Evolutionary conservation across 2,888 invertebrate genomes (phyloP).

Genomic region (Melitaea athalia): DNA sequence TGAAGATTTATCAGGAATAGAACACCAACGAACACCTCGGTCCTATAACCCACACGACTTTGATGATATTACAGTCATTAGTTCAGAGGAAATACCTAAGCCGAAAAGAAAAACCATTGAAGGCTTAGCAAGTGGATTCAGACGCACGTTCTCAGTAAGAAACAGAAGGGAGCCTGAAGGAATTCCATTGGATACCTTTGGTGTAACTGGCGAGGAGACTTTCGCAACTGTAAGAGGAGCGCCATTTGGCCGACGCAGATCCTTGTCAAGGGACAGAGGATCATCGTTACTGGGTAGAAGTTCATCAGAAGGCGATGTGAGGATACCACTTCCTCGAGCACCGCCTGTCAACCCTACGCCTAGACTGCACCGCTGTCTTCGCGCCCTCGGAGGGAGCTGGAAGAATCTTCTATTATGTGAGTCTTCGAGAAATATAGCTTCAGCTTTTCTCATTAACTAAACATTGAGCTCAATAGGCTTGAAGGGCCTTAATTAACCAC

Average conservation of each 20-base stretch:
- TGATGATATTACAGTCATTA: slow-evolving; percentile 75
- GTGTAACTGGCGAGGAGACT: slow-evolving; percentile 61
- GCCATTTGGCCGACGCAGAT: slow-evolving; percentile 73
- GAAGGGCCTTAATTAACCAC: slow-evolving; percentile 49
- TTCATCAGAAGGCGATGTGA: slow-evolving; percentile 87
- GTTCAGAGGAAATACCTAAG: slow-evolving; percentile 73
- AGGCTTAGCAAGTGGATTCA: slow-evolving; percentile 71
- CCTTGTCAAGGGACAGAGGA: slow-evolving; percentile 77
- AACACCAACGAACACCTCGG: slow-evolving; percentile 50
- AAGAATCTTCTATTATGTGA: slow-evolving; percentile 90
- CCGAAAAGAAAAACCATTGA: slow-evolving; percentile 72
- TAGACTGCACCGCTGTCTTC: slow-evolving; percentile 86
- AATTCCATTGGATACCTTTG: slow-evolving; percentile 73
- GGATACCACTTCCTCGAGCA: slow-evolving; percentile 64
- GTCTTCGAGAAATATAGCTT: slow-evolving; percentile 68
- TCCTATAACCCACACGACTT: slow-evolving; percentile 59
- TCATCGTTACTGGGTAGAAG: slow-evolving; percentile 83
- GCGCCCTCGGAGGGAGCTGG: slow-evolving; percentile 90
- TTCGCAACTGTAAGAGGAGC: slow-evolving; percentile 75
- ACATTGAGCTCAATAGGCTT: slow-evolving; percentile 31
- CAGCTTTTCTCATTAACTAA: slow-evolving; percentile 50
- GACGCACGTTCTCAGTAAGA: slow-evolving; percentile 74
- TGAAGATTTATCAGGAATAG: slow-evolving; percentile 71
- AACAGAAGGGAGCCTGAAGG: slow-evolving; percentile 67
- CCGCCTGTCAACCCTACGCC: slow-evolving; percentile 71